These are phyloP conservation scores for Anhinga anhinga DNA, from an alignment of 2,113 vertebrate species.

Conservation along the genomic window DNA sequence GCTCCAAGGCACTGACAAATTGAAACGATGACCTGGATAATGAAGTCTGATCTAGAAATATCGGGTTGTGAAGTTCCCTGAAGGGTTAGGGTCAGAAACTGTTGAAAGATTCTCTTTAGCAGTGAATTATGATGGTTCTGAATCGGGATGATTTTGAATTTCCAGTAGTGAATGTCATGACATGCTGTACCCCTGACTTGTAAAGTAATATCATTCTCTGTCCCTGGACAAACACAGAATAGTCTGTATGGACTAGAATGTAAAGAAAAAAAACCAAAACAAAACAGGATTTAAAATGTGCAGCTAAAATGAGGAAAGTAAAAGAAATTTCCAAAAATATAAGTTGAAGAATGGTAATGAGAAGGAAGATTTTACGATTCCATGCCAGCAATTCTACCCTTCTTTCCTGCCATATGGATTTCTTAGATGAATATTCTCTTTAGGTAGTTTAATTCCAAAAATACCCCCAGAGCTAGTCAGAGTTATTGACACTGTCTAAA, in stretches of 20 bases:
- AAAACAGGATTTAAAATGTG: not conserved
- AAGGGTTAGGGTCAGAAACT: constrained; percentile 12
- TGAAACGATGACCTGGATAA: constrained; percentile 64
- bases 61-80: not conserved
- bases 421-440: constrained; percentile 22
- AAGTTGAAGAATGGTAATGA: not conserved
- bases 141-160: constrained; percentile 40
- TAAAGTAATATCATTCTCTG: not conserved
- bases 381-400: not conserved
- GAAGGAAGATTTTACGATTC: not conserved
- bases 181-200: not conserved
- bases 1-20: constrained; percentile 56
- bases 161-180: constrained; percentile 8
- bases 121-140: constrained; percentile 33
- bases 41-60: constrained; percentile 62
- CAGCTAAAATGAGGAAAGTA: not conserved
- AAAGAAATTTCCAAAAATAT: not conserved
- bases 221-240: not conserved
- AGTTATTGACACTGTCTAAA: constrained; percentile 45
- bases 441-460: constrained; percentile 36
- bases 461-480: constrained; percentile 27
- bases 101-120: constrained; percentile 11
- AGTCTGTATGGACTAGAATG: not conserved
- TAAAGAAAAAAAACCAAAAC: not conserved
- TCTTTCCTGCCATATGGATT: constrained; percentile 4